These are phyloP conservation scores for Mobula birostris DNA, from an alignment of 2,113 vertebrate species.

Conservation along the genomic window DNA sequence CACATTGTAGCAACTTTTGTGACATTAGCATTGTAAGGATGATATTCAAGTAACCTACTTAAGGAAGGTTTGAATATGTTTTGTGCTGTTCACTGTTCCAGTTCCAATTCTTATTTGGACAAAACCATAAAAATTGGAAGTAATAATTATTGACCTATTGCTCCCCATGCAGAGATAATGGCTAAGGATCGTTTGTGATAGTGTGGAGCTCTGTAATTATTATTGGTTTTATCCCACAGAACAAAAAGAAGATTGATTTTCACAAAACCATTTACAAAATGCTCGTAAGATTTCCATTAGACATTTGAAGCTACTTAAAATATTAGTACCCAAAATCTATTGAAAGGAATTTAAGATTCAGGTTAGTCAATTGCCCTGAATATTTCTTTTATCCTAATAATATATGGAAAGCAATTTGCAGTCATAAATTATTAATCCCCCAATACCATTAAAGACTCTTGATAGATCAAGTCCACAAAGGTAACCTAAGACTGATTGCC, in stretches of 20 bases:
- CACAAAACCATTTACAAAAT: background rate
- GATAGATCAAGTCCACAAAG: background rate
- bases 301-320: background rate
- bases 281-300: background rate
- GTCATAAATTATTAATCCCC: background rate
- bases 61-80: background rate
- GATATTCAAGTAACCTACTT: background rate
- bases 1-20: no score
- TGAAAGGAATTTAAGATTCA: background rate
- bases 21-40: background rate
- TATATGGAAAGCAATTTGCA: background rate
- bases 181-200: background rate
- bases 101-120: no score
- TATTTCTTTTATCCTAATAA: background rate
- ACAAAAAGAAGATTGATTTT: background rate
- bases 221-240: background rate
- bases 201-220: background rate
- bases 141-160: background rate
- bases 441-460: background rate
- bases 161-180: no score
- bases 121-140: background rate
- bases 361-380: background rate
- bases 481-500: background rate
- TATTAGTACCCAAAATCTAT: background rate
- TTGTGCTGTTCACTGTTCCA: background rate